phyloP scores from a whole-genome alignment of 2,113 vertebrate genomes.

The Odobenus rosmarus region DNA sequence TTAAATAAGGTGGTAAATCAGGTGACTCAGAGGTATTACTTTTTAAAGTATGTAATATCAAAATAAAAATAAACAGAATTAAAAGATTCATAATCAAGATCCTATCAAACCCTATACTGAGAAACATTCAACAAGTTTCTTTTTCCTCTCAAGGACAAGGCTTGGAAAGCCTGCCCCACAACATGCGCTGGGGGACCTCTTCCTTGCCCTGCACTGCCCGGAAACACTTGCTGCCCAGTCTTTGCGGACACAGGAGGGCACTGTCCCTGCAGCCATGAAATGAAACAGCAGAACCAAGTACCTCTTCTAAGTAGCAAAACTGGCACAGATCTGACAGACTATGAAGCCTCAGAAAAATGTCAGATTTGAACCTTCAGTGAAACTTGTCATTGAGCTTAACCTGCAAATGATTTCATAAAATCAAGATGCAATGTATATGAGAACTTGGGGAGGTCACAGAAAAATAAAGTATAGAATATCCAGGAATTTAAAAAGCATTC shows the following conservation, averaged over 20 bases:
- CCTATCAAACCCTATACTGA: background rate
- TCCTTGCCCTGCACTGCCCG: background rate
- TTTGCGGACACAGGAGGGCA: background rate
- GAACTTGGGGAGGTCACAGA: background rate
- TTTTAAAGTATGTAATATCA: background rate
- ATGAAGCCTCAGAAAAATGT: background rate
- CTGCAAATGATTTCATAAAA: constrained; percentile 45
- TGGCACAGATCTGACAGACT: background rate
- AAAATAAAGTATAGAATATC: background rate
- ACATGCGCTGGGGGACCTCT: background rate
- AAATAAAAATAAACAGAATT: constrained; percentile 53
- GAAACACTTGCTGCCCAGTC: background rate
- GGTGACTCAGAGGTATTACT: background rate
- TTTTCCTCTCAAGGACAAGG: constrained; percentile 1
- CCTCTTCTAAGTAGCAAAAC: background rate
- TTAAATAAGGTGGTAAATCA: background rate
- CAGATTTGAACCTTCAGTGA: background rate
- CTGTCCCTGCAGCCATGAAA: background rate
- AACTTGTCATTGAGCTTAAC: background rate
- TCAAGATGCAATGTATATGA: background rate
- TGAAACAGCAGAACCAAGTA: background rate
- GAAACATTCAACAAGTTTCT: background rate
- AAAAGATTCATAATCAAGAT: background rate
- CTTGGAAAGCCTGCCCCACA: background rate
- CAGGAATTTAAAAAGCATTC: background rate